A percentile compares a stretch with the other conserved stretches of the same genome.
Evolutionary conservation across 2,888 invertebrate species (phyloP).

Genomic region (Bellardia pandia): DNA sequence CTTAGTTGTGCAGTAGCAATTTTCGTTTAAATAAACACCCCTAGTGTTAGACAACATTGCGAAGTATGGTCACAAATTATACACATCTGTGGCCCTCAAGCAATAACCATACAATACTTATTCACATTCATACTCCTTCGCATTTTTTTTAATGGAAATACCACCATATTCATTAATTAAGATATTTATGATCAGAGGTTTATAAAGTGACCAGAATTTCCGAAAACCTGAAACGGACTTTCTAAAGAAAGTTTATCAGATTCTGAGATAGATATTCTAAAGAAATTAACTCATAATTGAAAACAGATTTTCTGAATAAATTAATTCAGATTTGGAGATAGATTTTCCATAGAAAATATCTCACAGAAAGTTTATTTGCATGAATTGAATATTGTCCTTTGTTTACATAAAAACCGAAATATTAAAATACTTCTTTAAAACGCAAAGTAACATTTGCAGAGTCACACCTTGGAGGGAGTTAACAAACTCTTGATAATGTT

Average conservation of each 20-base stretch:
- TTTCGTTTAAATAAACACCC: constrained; percentile 25
- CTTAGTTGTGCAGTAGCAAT: background rate
- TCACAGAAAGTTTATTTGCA: background rate
- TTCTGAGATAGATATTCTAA: background rate
- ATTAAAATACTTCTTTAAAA: background rate
- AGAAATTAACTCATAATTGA: background rate
- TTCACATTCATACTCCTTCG: background rate
- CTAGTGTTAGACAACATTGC: constrained; percentile 9
- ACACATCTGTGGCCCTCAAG: constrained; percentile 62
- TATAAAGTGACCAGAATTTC: too few relatives aligned
- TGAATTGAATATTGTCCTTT: background rate
- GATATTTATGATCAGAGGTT: too few relatives aligned
- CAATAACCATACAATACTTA: constrained; percentile 31
- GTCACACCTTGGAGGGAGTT: constrained; percentile 43
- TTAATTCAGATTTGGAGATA: background rate
- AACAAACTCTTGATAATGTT: constrained; percentile 45
- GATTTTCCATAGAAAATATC: background rate
- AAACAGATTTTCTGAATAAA: background rate
- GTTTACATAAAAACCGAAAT: too few relatives aligned
- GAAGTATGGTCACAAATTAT: constrained; percentile 51
- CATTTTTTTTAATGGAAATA: background rate
- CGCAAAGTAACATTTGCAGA: background rate
- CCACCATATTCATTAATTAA: too few relatives aligned
- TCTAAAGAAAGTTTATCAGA: background rate
- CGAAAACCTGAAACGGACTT: too few relatives aligned